Evolutionary conservation across 2,797 vertebrate species (phyloP), one percentile per base, ranked within the genome.

Genomic region (Knipowitschia caucasica): DNA sequence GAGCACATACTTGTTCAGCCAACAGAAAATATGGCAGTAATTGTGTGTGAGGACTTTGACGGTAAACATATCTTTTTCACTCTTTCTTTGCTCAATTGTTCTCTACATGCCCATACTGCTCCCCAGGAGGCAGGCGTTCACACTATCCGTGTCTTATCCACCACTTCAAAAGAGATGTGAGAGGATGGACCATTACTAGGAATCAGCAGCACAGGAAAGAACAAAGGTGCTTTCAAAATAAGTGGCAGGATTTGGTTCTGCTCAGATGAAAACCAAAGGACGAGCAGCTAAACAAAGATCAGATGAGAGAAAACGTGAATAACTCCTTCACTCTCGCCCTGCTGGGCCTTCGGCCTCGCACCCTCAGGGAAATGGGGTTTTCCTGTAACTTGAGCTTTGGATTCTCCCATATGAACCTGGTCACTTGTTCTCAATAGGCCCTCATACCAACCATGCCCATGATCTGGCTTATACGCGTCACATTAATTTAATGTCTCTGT

Each of bases 371-470:
- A 64, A 15, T 45, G 73, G 80, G 80, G 77, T 63, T 84, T 87
- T 87, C 81, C 80, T 82, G 81, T 82, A 86, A 88, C 60, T 27
- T 61, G 73, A 86, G 58, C 31, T 26, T 20, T n/a, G 62, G 79
- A 49, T 58, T 86, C 77, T 77, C 73, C 66, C 53, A 50, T 44
- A 43, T 26, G 73, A 64, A 58, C 73, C 54, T 62, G 70, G 67
- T 59, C 77, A 80, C 71, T 77, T 71, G 62, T 47, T 67, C 72
- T 59, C 66, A 63, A 69, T 42, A 42, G 21, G 72, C 60, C 56
- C 46, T 67, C 8, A 58, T 40, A 55, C 25, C 33, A 25, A 52
- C 46, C 21, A 34, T 62, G n/a, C 33, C 26, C n/a, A 39, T 4
- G 12, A 50, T 67, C n/a, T 45, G 24, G n/a, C 21, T 30, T 17